Conservation (phyloP, 2,888 invertebrate species). For the Polietes domitor region DNA sequence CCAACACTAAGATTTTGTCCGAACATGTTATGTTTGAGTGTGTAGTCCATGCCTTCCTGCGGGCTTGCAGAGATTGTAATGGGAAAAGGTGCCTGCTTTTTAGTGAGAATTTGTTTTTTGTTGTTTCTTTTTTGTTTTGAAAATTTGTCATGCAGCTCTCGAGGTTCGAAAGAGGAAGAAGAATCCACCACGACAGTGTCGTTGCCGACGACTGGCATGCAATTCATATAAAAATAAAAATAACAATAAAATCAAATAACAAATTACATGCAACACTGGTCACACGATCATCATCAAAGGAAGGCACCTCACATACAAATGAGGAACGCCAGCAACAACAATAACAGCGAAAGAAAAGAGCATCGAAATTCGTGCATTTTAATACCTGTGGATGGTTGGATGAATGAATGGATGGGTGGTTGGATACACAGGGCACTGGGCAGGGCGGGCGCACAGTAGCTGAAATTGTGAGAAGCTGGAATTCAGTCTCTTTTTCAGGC, state of each 20-base stretch:
- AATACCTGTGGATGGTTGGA: slow-evolving; percentile 59
- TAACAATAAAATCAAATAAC: slow-evolving; percentile 79
- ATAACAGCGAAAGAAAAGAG: slow-evolving; percentile 16
- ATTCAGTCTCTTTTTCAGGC: not conserved
- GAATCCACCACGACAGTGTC: slow-evolving; percentile 73
- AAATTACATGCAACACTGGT: slow-evolving; percentile 78
- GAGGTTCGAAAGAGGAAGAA: slow-evolving; percentile 68
- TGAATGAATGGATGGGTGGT: no score
- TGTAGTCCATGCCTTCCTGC: no score
- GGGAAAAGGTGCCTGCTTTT: not conserved
- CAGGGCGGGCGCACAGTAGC: slow-evolving; percentile 69
- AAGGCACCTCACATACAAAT: slow-evolving; percentile 12
- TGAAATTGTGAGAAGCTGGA: slow-evolving; percentile 1
- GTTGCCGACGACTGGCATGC: slow-evolving; percentile 65
- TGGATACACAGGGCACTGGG: no score
- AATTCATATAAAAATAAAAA: slow-evolving; percentile 72
- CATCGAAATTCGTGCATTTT: slow-evolving; percentile 29
- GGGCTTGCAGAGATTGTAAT: no score
- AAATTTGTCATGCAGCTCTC: slow-evolving; percentile 10
- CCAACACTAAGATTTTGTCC: no score
- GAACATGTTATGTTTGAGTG: no score
- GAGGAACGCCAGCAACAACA: slow-evolving; percentile 14
- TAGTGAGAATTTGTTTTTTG: not conserved
- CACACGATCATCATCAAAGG: slow-evolving; percentile 63
- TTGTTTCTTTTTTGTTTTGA: not conserved